A percentile compares a stretch with the other conserved stretches of the same genome.
These are phyloP conservation scores for Callimorpha dominula DNA, from an alignment of 2,888 invertebrate species.

Conservation along the genomic window DNA sequence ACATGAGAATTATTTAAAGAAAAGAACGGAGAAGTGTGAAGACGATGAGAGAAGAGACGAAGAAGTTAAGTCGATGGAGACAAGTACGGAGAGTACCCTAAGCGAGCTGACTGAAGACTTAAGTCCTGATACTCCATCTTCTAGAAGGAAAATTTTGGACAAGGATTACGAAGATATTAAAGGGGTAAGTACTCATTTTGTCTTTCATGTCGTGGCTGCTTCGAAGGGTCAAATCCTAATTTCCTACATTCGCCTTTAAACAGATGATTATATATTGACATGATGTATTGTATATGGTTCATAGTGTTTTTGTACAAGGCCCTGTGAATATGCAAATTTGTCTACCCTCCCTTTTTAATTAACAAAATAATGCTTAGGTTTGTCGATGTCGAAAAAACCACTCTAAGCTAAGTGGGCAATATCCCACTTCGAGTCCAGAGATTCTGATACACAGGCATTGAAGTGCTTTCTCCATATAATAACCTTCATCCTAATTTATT, in stretches of 20 bases:
- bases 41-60: constrained; percentile 65
- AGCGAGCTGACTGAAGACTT: constrained; percentile 78
- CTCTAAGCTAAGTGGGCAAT: background rate
- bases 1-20: constrained; percentile 81
- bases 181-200: constrained; percentile 73
- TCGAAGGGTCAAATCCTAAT: constrained; percentile 23
- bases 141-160: constrained; percentile 73
- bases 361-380: background rate
- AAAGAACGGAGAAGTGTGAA: constrained; percentile 75
- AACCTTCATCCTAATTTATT: background rate
- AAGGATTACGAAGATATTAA: constrained; percentile 76
- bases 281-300: background rate
- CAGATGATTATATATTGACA: background rate
- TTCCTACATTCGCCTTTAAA: background rate
- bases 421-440: background rate
- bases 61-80: constrained; percentile 79
- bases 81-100: constrained; percentile 79
- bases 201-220: constrained; percentile 36
- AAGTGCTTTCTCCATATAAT: background rate
- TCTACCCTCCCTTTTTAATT: background rate
- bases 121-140: constrained; percentile 76
- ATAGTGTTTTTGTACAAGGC: too few relatives aligned
- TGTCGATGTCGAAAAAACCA: background rate
- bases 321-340: too few relatives aligned
- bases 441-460: background rate